phyloP scores from a whole-genome alignment of 2,113 vertebrate species.

The Atractosteus spatula region DNA sequence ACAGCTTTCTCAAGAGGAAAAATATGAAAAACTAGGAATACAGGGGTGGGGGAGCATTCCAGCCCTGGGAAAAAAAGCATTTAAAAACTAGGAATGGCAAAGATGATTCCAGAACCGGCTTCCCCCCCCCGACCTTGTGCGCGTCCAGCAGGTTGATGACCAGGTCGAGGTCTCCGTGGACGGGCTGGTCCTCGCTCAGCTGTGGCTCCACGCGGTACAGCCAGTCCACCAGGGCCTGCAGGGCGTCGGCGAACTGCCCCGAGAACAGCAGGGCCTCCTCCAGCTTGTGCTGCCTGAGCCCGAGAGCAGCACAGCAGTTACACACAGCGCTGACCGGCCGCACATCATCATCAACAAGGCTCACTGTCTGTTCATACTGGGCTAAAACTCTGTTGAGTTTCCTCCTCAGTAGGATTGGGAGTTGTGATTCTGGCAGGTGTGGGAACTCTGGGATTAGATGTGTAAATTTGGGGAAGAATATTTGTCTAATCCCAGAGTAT shows the following conservation, averaged over 20 bases:
- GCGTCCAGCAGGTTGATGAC: conserved; percentile 98
- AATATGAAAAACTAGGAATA: no score
- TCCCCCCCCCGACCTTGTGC: conserved; percentile 79
- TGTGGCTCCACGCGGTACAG: conserved; percentile 94
- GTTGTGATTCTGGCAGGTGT: no score
- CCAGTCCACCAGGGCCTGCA: conserved; percentile 96
- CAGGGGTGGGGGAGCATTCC: no score
- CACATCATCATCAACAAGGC: not conserved
- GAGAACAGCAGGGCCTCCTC: conserved; percentile 97
- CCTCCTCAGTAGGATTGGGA: no score
- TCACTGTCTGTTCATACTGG: not conserved
- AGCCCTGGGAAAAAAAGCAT: no score
- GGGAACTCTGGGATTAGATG: no score
- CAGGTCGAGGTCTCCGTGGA: conserved; percentile 92
- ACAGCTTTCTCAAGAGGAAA: no score
- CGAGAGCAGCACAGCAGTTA: not conserved
- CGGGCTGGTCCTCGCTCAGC: conserved; percentile 89
- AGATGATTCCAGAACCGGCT: no score
- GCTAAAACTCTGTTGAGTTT: no score
- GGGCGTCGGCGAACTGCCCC: conserved; percentile 93
- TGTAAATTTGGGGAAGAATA: no score
- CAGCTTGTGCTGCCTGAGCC: conserved; percentile 90
- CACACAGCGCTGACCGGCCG: not conserved
- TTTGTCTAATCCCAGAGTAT: no score
- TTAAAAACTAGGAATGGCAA: no score